Evolutionary conservation across 2,113 vertebrate genomes (phyloP), one percentile per base, ranked within the genome.

Genomic region (Rhagologus leucostigma): DNA sequence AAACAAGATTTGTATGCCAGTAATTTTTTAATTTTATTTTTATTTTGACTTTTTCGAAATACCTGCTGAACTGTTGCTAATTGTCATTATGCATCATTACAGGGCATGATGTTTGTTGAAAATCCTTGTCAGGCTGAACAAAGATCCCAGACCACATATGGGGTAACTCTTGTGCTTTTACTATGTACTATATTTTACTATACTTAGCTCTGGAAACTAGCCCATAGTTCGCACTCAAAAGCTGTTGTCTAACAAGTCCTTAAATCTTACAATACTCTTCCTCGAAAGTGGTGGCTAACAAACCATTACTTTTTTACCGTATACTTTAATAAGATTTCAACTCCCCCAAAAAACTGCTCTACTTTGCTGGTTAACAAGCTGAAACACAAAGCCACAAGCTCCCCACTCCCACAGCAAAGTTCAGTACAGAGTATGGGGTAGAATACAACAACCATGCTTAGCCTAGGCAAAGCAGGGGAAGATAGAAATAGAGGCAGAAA

Each of bases 11-110:
- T 85, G 5, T 13, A 17, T 49, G 16, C 3, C 30, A 75, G 4
- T 32, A 46, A 30, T 55, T 44, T 33, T 32, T 27, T 8, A 53
- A 19, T 49, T 63, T 63, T 39, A 52, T 15, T 55, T 24, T 27
- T 19, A 10, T 76, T 77, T 73, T 7, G 1, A 46, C 3, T 35
- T 53, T 55, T 81, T 46, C 49, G 5, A 70, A 74, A 52, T 26
- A 84, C 22, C 13, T 53, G 17, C 2, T 32, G 21, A 44, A 13
- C 16, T 37, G 11, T 14, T 53, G 6, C 39, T 46, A 46, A 17
- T 37, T 33, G 21, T 27, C 13, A 7, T 27, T 5, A 53, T 0
- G 1, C 13, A 37, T 60, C 1, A 1, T 7, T 27, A 23, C 14
- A 37, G 39, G 35, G 17, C 21, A 42, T 32, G 11, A 55, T 23